These are phyloP conservation scores for Macaria notata DNA, from an alignment of 2,888 invertebrate species.

Conservation along the genomic window DNA sequence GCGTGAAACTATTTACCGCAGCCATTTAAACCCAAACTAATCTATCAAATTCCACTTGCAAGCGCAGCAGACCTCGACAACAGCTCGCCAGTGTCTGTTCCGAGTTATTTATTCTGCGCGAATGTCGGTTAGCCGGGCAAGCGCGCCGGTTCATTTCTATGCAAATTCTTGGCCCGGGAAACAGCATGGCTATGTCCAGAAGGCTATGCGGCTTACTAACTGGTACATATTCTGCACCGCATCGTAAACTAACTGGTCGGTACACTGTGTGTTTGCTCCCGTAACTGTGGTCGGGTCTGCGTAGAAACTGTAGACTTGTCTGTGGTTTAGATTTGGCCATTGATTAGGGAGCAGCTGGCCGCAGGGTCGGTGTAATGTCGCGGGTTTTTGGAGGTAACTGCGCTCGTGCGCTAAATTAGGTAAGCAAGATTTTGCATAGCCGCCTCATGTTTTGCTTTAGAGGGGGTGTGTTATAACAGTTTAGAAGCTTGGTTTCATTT, in stretches of 20 bases:
- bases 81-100: constrained; percentile 30
- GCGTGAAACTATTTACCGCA: constrained; percentile 20
- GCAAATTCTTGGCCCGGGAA: constrained; percentile 55
- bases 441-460: not conserved
- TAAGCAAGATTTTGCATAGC: constrained; percentile 10
- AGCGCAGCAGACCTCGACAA: constrained; percentile 6
- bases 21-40: constrained; percentile 15
- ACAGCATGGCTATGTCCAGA: constrained; percentile 22
- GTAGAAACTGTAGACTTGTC: constrained; percentile 14
- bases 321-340: constrained; percentile 22
- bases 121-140: constrained; percentile 61
- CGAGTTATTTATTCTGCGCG: constrained; percentile 67
- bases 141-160: constrained; percentile 71
- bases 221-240: constrained; percentile 7
- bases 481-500: not conserved
- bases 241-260: constrained; percentile 7
- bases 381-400: constrained; percentile 22
- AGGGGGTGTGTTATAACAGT: not conserved
- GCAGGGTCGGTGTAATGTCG: constrained; percentile 15
- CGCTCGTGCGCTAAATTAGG: constrained; percentile 12
- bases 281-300: constrained; percentile 7
- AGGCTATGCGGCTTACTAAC: constrained; percentile 14
- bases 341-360: constrained; percentile 32
- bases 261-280: constrained; percentile 3
- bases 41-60: constrained; percentile 20